Percentiles rank a stretch among this genome's conserved stretches.
Evolutionary conservation across 2,113 vertebrate genomes (phyloP).

Genomic region (Periophthalmus modestus): DNA sequence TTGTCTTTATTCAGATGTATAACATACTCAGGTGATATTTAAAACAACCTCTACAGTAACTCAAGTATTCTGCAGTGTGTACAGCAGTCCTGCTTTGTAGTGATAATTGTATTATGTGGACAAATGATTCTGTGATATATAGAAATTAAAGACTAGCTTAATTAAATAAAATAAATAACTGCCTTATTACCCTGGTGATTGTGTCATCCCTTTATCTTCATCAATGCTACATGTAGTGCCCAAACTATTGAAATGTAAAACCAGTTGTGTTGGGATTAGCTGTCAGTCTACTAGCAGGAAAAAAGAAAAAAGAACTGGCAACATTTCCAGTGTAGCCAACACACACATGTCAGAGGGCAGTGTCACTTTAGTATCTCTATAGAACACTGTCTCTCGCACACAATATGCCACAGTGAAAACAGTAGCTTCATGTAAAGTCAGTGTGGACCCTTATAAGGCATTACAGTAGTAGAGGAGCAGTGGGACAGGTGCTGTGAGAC

Average conservation of each 20-base stretch:
- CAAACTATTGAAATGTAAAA: neutral
- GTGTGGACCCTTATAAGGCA: constrained; percentile 73
- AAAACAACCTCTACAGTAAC: neutral
- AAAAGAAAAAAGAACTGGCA: neutral
- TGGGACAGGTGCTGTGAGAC: constrained; percentile 35
- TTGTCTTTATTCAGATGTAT: constrained; percentile 5
- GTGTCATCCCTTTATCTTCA: neutral
- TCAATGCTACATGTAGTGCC: neutral
- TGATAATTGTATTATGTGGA: neutral
- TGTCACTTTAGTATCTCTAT: neutral
- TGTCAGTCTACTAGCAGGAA: neutral
- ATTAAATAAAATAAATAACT: constrained; percentile 2
- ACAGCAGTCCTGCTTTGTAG: neutral
- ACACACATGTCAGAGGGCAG: neutral
- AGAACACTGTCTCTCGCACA: neutral
- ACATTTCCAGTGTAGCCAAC: neutral
- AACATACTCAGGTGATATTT: constrained; percentile 2
- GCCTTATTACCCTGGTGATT: neutral
- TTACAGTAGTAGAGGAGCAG: constrained; percentile 56
- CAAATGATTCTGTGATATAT: neutral
- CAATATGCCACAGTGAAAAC: constrained; percentile 49
- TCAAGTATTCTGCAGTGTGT: neutral
- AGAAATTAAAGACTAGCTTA: neutral
- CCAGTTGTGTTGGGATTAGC: neutral
- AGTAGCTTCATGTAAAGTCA: constrained; percentile 40